Conservation (phyloP, 2,113 vertebrate genomes). For the Ibidorhyncha struthersii region DNA sequence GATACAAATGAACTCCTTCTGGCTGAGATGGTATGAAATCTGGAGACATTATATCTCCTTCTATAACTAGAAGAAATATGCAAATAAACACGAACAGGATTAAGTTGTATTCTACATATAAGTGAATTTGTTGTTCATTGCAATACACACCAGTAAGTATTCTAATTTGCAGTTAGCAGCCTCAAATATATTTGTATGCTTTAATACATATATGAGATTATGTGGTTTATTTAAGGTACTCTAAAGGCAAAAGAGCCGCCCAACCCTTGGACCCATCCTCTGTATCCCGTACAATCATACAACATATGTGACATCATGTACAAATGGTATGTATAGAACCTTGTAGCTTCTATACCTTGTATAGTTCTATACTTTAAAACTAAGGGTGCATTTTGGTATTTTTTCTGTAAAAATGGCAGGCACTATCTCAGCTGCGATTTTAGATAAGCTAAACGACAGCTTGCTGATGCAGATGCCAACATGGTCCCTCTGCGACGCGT, state of each 20-base stretch:
- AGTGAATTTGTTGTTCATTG: neutral
- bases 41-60: conserved; percentile 92
- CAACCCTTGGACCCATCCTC: neutral
- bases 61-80: conserved; percentile 82
- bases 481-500: accelerated
- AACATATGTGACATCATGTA: neutral
- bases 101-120: neutral
- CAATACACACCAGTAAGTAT: neutral
- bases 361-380: neutral
- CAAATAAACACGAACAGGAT: neutral
- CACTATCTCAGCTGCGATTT: neutral
- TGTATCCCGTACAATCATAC: too few species aligned
- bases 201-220: neutral
- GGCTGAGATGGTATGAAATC: conserved; percentile 92
- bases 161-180: neutral
- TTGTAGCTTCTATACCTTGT: neutral
- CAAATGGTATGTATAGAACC: neutral
- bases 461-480: neutral
- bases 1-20: conserved; percentile 94
- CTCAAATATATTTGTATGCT: neutral
- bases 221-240: neutral
- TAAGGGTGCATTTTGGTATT: neutral
- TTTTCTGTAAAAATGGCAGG: neutral
- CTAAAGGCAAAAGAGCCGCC: neutral
- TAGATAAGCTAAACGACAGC: neutral